Evolutionary conservation across 2,113 vertebrate species (phyloP).

Genomic region (Callochromis pleurospilus): DNA sequence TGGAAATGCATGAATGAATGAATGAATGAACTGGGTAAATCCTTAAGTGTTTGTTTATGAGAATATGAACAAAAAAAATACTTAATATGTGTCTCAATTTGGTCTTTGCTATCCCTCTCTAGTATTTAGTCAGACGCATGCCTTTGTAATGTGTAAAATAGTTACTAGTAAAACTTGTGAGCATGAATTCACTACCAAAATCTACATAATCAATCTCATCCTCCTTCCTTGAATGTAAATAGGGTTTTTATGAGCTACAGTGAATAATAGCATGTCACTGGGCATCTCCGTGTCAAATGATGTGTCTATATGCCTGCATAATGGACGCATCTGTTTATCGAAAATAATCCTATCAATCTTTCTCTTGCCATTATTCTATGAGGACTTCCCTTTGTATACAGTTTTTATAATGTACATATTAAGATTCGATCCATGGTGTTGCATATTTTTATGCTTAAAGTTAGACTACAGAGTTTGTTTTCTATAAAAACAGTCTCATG

Average conservation of each 20-base stretch:
- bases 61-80: neutral
- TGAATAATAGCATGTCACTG: constrained; percentile 21
- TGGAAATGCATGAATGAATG: neutral
- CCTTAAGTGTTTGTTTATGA: neutral
- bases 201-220: neutral
- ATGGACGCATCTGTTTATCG: constrained; percentile 1
- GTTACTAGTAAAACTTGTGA: neutral
- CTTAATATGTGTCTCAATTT: neutral
- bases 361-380: neutral
- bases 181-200: neutral
- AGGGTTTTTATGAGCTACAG: neutral
- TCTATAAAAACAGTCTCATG: neutral
- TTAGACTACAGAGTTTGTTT: constrained; percentile 73
- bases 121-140: neutral
- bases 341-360: neutral
- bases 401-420: neutral
- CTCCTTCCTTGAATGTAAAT: constrained; percentile 2
- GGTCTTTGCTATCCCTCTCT: neutral
- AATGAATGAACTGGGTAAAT: neutral
- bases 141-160: neutral
- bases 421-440: neutral
- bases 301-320: constrained; percentile 7
- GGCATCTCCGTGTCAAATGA: constrained; percentile 10
- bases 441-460: constrained; percentile 73
- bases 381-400: neutral